Percentiles rank a stretch among this genome's conserved stretches.
phyloP scores from a whole-genome alignment of 2,888 invertebrate species.

The Philereme transversata region DNA sequence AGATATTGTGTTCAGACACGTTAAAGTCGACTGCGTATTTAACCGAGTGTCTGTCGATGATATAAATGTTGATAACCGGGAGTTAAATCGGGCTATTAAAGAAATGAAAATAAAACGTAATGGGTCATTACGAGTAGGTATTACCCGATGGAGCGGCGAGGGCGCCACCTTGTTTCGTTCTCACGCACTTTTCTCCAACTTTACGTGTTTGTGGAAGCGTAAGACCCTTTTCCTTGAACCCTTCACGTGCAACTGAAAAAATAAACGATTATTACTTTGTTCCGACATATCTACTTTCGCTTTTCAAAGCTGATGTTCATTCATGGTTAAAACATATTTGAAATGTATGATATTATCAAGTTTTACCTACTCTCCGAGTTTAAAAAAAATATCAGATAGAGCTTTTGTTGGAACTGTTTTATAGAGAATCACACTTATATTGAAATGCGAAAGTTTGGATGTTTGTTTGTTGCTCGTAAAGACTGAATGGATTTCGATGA shows the following conservation, averaged over 20 bases:
- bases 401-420: constrained; percentile 3
- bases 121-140: constrained; percentile 57
- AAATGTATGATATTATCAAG: constrained; percentile 9
- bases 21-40: constrained; percentile 58
- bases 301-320: constrained; percentile 19
- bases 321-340: constrained; percentile 12
- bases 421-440: background rate
- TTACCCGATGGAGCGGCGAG: constrained; percentile 54
- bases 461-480: too few relatives aligned
- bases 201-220: constrained; percentile 58
- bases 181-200: constrained; percentile 62
- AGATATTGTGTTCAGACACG: constrained; percentile 57
- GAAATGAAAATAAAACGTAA: constrained; percentile 65
- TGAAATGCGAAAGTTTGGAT: too few relatives aligned
- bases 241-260: constrained; percentile 55
- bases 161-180: constrained; percentile 68
- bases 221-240: constrained; percentile 58
- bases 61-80: constrained; percentile 65
- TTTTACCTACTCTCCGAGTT: constrained; percentile 5
- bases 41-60: constrained; percentile 56
- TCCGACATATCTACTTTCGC: constrained; percentile 23
- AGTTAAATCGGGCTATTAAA: constrained; percentile 62
- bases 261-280: constrained; percentile 48
- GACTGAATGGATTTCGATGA: too few relatives aligned
- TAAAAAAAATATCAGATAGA: constrained; percentile 10